Evolutionary conservation across 2,888 invertebrate genomes (phyloP).

Genomic region (Lithophane semibrunnea): DNA sequence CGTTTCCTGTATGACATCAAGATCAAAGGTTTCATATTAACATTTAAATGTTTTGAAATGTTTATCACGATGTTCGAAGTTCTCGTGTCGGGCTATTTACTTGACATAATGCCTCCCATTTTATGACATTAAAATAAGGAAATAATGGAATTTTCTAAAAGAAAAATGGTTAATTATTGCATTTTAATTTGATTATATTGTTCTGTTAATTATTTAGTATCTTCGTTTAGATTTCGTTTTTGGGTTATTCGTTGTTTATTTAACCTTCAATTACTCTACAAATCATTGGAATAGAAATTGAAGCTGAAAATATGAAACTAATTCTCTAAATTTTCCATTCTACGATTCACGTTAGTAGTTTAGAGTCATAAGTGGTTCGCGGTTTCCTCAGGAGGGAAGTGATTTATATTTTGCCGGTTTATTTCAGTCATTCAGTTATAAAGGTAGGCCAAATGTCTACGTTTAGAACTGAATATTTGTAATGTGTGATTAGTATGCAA

Average conservation of each 20-base stretch:
- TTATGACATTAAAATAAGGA: background rate
- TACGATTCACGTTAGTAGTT: constrained; percentile 8
- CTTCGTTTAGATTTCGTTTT: background rate
- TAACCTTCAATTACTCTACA: background rate
- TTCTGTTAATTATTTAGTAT: background rate
- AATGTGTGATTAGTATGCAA: too few relatives aligned
- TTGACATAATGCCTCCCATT: constrained; percentile 20
- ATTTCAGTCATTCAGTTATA: background rate
- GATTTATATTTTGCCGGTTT: background rate
- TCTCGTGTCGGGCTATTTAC: constrained; percentile 36
- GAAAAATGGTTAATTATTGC: background rate
- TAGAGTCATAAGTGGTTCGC: constrained; percentile 11
- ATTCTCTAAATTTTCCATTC: constrained; percentile 4
- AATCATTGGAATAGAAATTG: background rate
- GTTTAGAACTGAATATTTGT: too few relatives aligned
- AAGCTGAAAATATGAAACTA: background rate
- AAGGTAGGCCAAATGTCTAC: too few relatives aligned
- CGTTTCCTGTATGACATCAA: constrained; percentile 41
- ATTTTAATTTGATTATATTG: background rate
- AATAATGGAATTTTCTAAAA: background rate
- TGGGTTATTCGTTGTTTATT: background rate
- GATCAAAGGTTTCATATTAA: constrained; percentile 49
- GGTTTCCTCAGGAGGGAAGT: constrained; percentile 10
- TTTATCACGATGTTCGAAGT: constrained; percentile 36
- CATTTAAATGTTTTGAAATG: constrained; percentile 38